Conservation (phyloP, 2,797 vertebrate species). For the Phalloptychus januarius region DNA sequence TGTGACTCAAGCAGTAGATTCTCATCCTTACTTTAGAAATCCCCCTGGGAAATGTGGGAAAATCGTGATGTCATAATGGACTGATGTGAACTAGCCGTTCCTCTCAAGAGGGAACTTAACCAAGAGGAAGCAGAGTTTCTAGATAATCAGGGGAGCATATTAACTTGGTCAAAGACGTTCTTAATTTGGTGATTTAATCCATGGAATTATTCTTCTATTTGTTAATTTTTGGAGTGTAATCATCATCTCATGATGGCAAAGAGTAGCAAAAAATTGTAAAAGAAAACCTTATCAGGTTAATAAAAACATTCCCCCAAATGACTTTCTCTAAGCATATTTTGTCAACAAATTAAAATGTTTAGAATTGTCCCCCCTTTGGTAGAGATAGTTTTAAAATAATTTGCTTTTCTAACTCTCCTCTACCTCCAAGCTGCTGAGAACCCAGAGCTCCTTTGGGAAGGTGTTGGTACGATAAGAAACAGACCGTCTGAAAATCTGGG, state of each 20-base stretch:
- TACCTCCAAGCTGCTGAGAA: conserved; percentile 32
- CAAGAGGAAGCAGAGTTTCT: conserved; percentile 30
- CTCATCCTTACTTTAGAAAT: conserved; percentile 40
- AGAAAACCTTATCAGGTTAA: background rate
- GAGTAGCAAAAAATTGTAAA: background rate
- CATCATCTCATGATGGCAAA: background rate
- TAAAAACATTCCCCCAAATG: background rate
- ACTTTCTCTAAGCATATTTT: background rate
- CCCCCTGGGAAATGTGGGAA: conserved; percentile 62
- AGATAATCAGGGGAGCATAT: conserved; percentile 16
- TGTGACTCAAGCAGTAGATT: conserved; percentile 42
- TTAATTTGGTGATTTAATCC: conserved; percentile 32
- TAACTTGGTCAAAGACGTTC: conserved; percentile 30
- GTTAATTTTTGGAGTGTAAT: background rate
- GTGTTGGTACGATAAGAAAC: conserved; percentile 74
- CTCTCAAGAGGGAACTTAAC: conserved; percentile 20
- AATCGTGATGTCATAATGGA: conserved; percentile 35
- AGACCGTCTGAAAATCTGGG: conserved; percentile 66
- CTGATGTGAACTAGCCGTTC: conserved; percentile 34
- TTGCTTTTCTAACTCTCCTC: conserved; percentile 41
- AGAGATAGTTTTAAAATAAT: background rate
- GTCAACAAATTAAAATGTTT: background rate
- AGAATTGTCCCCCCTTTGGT: background rate
- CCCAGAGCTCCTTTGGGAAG: conserved; percentile 70
- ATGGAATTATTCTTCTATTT: background rate